phyloP scores from a whole-genome alignment of 92 coral and sea anemone genomes.

The Paragorgia papillata region DNA sequence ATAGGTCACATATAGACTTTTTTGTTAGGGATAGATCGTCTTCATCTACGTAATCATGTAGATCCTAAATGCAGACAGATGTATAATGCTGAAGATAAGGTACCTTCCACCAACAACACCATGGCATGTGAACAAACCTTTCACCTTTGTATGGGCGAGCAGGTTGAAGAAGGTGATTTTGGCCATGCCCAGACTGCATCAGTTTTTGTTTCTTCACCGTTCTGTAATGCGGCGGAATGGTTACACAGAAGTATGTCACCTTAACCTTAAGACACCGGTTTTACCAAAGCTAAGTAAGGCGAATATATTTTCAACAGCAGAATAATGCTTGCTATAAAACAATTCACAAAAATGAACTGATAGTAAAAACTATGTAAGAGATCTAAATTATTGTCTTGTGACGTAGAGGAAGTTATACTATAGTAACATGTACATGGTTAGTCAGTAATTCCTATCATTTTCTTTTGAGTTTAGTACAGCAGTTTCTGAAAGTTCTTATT shows the following conservation, averaged over 20 bases:
- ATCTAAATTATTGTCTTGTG: too few species aligned
- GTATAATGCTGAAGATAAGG: conserved; percentile 4
- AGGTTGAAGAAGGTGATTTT: not conserved
- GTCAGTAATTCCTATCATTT: too few species aligned
- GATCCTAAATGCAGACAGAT: conserved; percentile 9
- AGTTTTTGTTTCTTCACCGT: conserved; percentile 5
- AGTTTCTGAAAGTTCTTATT: too few species aligned
- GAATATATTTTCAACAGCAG: too few species aligned
- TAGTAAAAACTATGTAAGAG: too few species aligned
- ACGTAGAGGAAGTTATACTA: too few species aligned
- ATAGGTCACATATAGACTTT: too few species aligned
- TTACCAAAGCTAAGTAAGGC: not conserved
- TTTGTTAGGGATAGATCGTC: conserved; percentile 11
- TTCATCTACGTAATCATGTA: conserved; percentile 11
- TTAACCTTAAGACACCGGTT: not conserved
- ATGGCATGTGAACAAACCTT: conserved; percentile 29
- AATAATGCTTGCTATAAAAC: not conserved
- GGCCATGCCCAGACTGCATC: conserved; percentile 20
- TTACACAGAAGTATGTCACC: not conserved
- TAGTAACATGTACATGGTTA: too few species aligned
- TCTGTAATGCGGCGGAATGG: not conserved
- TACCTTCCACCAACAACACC: conserved; percentile 9
- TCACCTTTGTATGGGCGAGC: conserved; percentile 15
- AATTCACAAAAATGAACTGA: not conserved
- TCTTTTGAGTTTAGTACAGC: too few species aligned